Conservation (phyloP, 2,797 vertebrate genomes). For the Leptatherina wallacei region DNA sequence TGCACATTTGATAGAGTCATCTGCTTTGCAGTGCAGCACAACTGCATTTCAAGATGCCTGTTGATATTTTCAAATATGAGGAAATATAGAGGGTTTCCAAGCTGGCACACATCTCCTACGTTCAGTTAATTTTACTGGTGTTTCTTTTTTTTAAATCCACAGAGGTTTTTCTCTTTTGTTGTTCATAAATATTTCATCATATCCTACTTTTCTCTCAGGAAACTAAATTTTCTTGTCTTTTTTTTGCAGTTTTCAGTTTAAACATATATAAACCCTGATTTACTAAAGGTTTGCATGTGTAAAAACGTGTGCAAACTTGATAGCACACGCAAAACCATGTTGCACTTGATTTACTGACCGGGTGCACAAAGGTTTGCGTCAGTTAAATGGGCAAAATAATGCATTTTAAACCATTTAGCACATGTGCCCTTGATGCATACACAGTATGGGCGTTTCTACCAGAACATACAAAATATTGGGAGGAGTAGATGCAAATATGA, state of each 20-base stretch:
- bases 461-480: too few species aligned
- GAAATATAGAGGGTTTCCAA: conserved; percentile 9
- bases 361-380: too few species aligned
- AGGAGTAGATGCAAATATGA: too few species aligned
- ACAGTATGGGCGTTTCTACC: too few species aligned
- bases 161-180: not conserved
- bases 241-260: not conserved
- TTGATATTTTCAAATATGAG: conserved; percentile 44
- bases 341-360: too few species aligned
- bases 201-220: not conserved
- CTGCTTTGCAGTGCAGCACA: conserved; percentile 35
- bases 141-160: not conserved
- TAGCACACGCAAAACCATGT: too few species aligned
- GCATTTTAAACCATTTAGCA: too few species aligned
- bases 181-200: not conserved
- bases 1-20: conserved; percentile 47
- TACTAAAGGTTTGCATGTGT: too few species aligned
- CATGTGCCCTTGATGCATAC: too few species aligned
- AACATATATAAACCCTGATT: not conserved
- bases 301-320: too few species aligned
- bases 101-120: not conserved
- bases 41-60: conserved; percentile 30
- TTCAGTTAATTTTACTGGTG: not conserved
- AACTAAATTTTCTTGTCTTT: not conserved
- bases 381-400: too few species aligned